Evolutionary conservation across 1,140 invertebrate species (phyloP).

Genomic region (Hyposmocoma kahamanoa): DNA sequence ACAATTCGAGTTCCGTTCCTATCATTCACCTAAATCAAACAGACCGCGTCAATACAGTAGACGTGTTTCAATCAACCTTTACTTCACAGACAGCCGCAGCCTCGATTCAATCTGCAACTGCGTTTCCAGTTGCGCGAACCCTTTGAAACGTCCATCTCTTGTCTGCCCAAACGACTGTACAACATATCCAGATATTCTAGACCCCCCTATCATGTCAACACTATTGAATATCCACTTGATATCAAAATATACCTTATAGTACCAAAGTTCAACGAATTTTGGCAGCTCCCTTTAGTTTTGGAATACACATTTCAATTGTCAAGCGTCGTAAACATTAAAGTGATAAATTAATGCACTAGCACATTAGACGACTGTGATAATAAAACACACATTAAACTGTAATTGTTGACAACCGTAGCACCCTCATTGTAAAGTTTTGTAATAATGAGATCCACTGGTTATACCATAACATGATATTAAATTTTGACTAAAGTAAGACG

Average conservation of each 20-base stretch:
- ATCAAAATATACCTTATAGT: too few species aligned
- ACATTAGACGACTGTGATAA: slow-evolving; percentile 66
- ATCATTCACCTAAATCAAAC: slow-evolving; percentile 30
- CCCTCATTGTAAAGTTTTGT: too few species aligned
- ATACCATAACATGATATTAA: too few species aligned
- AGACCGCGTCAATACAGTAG: slow-evolving; percentile 49
- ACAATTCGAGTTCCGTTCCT: too few species aligned
- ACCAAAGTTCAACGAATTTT: too few species aligned
- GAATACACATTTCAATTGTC: slow-evolving; percentile 65
- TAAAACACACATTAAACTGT: slow-evolving; percentile 69
- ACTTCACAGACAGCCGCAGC: slow-evolving; percentile 55
- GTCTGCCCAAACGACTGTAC: slow-evolving; percentile 64
- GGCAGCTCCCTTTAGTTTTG: slow-evolving; percentile 45
- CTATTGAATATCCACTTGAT: too few species aligned
- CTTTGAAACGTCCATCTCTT: slow-evolving; percentile 71
- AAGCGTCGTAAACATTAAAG: slow-evolving; percentile 58
- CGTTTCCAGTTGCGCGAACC: slow-evolving; percentile 57
- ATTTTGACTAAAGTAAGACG: too few species aligned
- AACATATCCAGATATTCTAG: slow-evolving; percentile 36
- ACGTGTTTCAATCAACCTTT: slow-evolving; percentile 54
- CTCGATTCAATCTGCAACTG: slow-evolving; percentile 67
- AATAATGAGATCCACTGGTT: too few species aligned
- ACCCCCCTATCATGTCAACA: slow-evolving; percentile 23
- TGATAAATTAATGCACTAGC: slow-evolving; percentile 68
- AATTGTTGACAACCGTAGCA: slow-evolving; percentile 51